These are phyloP conservation scores for Lasioglossum malachurum DNA, from an alignment of 2,888 invertebrate species.

Conservation along the genomic window DNA sequence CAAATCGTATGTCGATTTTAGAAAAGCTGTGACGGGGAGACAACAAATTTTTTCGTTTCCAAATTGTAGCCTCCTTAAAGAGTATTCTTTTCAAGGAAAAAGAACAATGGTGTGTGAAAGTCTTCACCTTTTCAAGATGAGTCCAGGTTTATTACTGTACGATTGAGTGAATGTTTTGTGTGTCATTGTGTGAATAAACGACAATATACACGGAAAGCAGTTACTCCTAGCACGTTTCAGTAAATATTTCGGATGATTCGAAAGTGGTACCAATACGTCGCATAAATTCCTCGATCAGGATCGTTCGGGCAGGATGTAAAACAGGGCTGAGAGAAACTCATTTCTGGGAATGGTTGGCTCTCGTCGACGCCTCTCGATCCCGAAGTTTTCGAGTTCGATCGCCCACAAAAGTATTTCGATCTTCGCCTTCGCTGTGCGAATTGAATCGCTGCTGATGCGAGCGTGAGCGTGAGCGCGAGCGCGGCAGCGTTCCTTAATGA, in stretches of 20 bases:
- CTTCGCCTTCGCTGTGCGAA: conserved; percentile 50
- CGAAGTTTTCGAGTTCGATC: conserved; percentile 58
- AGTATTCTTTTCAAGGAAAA: too few relatives aligned
- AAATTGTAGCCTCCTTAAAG: too few relatives aligned
- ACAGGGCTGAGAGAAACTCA: conserved; percentile 42
- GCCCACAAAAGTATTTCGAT: conserved; percentile 59
- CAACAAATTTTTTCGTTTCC: too few relatives aligned
- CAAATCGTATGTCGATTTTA: neutral
- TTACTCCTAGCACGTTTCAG: neutral
- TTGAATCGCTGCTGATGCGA: conserved; percentile 50
- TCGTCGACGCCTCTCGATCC: neutral
- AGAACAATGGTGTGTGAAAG: too few relatives aligned
- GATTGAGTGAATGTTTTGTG: too few relatives aligned
- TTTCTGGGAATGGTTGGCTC: conserved; percentile 44
- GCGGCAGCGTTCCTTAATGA: conserved; percentile 73
- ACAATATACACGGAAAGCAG: neutral
- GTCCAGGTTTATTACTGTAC: too few relatives aligned
- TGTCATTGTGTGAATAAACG: too few relatives aligned
- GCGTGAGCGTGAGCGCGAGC: conserved; percentile 23
- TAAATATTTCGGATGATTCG: neutral
- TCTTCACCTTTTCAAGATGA: too few relatives aligned
- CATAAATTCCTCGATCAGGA: conserved; percentile 16
- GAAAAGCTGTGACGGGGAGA: too few relatives aligned
- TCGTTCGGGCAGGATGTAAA: neutral
- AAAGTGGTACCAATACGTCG: neutral